Conservation (phyloP, 2,113 vertebrate species). For the Rhinolophus ferrumequinum region DNA sequence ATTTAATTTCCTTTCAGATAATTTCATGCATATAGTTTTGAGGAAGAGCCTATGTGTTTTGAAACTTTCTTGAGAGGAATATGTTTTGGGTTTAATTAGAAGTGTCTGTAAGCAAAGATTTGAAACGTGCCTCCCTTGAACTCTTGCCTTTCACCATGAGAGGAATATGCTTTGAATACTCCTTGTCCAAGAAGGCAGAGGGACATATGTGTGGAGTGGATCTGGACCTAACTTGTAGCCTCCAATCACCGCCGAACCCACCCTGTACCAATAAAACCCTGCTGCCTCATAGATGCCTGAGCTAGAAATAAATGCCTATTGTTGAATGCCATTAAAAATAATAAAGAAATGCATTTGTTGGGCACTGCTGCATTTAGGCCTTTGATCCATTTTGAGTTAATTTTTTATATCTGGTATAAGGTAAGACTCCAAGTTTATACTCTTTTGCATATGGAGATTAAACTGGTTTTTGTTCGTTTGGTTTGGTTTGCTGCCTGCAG, state of each 20-base stretch:
- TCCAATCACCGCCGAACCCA: not conserved
- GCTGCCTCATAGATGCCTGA: not conserved
- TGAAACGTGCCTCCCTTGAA: not conserved
- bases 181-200: not conserved
- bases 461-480: not conserved
- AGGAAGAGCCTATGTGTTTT: not conserved
- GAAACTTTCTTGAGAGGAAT: constrained; percentile 10
- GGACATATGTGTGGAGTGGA: not conserved
- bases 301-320: constrained; percentile 20
- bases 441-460: not conserved
- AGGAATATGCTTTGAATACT: not conserved
- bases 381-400: not conserved
- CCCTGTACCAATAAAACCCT: not conserved
- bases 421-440: not conserved
- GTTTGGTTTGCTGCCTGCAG: not conserved
- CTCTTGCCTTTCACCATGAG: not conserved
- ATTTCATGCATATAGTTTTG: not conserved
- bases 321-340: not conserved
- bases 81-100: not conserved
- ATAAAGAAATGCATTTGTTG: not conserved
- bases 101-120: not conserved
- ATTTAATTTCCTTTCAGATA: not conserved
- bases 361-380: not conserved
- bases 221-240: not conserved
- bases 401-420: not conserved